These are phyloP conservation scores for Hofmannophila pseudospretella DNA, from an alignment of 2,888 invertebrate genomes.

Conservation along the genomic window DNA sequence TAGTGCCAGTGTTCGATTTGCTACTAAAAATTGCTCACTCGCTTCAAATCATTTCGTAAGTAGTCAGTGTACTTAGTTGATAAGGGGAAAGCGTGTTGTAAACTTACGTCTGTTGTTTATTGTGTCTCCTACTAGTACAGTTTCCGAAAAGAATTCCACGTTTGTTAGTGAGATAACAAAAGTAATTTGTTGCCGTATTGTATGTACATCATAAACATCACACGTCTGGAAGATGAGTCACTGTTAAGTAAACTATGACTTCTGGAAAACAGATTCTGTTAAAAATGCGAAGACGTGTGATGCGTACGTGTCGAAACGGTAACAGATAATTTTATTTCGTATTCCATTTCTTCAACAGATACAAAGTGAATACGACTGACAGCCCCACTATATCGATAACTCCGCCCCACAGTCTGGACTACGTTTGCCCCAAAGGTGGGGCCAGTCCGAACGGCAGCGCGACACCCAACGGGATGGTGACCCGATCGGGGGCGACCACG, in stretches of 20 bases:
- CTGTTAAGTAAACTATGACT: too few relatives aligned
- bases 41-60: too few relatives aligned
- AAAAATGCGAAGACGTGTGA: too few relatives aligned
- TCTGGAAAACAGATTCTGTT: too few relatives aligned
- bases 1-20: too few relatives aligned
- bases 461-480: slow-evolving; percentile 64
- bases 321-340: background rate
- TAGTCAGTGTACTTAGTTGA: background rate
- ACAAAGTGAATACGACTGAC: slow-evolving; percentile 60
- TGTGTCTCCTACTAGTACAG: background rate
- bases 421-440: slow-evolving; percentile 58
- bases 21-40: too few relatives aligned
- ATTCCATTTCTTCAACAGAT: slow-evolving; percentile 32
- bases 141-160: too few relatives aligned
- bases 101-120: background rate
- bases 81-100: background rate
- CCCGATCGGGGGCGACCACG: slow-evolving; percentile 57
- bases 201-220: too few relatives aligned
- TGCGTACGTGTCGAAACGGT: too few relatives aligned
- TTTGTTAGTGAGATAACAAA: too few relatives aligned
- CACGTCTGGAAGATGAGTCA: too few relatives aligned
- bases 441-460: slow-evolving; percentile 63
- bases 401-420: slow-evolving; percentile 67
- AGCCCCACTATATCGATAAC: slow-evolving; percentile 70
- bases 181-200: too few relatives aligned